Conservation (phyloP, 2,113 vertebrate species). For the Daboia siamensis region DNA sequence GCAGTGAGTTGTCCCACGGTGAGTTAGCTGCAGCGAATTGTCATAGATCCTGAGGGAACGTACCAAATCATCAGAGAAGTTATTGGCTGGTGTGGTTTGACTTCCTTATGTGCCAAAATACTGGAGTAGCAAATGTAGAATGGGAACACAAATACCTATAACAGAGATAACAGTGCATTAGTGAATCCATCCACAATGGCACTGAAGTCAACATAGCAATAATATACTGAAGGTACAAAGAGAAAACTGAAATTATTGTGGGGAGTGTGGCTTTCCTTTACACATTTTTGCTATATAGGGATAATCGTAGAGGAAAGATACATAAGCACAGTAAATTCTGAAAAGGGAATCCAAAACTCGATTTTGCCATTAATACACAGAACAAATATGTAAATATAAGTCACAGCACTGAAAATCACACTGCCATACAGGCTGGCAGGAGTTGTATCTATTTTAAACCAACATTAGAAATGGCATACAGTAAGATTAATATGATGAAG, state of each 20-base stretch:
- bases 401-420: background rate
- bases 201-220: background rate
- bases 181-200: background rate
- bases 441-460: background rate
- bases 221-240: background rate
- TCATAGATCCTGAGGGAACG: background rate
- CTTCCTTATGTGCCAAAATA: constrained; percentile 53
- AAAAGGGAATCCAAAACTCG: background rate
- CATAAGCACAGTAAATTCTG: background rate
- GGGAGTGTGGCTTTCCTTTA: background rate
- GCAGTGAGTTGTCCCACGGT: too few relatives aligned
- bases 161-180: constrained; percentile 17
- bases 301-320: background rate
- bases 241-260: background rate
- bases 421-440: background rate
- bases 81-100: constrained; percentile 57
- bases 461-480: background rate
- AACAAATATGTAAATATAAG: background rate
- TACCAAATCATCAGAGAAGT: constrained; percentile 20
- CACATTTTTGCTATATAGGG: background rate
- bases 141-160: background rate
- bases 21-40: too few relatives aligned
- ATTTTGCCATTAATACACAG: background rate
- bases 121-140: constrained; percentile 41
- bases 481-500: background rate